Evolutionary conservation across 2,888 invertebrate species (phyloP), one percentile per base, ranked within the genome.

Genomic region (Allygus modestus): DNA sequence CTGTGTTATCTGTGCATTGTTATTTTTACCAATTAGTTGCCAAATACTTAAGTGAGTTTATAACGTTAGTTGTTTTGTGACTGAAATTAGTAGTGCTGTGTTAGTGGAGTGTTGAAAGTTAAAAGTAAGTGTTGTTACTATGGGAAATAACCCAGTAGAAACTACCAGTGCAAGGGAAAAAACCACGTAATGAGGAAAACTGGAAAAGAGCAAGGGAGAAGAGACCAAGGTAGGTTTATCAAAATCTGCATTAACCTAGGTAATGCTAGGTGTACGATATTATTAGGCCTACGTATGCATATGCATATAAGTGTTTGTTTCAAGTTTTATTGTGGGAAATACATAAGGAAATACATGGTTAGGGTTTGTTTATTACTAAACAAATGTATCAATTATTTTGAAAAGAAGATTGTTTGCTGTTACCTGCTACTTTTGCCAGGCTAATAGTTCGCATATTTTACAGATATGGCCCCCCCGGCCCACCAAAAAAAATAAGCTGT

Each of bases 221-320:
- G 61, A 61, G n/a, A 61, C 61, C 1, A 61, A 61, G 61, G 61
- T 61, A 23, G 61, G 61, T 46, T 33, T n/a, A 75, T 75, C 28
- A 26, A 28, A 77, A 61, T 61, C 1, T 61, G 17, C 17, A 28
- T 28, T 61, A 46, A 46, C 17, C 46, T 15, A 46, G 12, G 9
- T 37, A 37, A 37, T 46, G 46, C 12, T 1, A 46, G 1, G 12
- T 46, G 17, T 46, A 46, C 7, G 46, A 46, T 7, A 11, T 17
- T 11, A 46, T 4, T 46, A 46, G 46, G 46, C 46, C 46, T 46
- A 15, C 17, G 12, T 37, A 46, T 4, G 4, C 37, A 11, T 37
- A n/a, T n/a, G n/a, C n/a, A n/a, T n/a, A n/a, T n/a, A n/a, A n/a
- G n/a, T n/a, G n/a, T 46, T 46, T 11, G 46, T 46, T 46, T 46